These are phyloP conservation scores for Synanthedon formicaeformis DNA, from an alignment of 2,888 invertebrate genomes.

Conservation along the genomic window DNA sequence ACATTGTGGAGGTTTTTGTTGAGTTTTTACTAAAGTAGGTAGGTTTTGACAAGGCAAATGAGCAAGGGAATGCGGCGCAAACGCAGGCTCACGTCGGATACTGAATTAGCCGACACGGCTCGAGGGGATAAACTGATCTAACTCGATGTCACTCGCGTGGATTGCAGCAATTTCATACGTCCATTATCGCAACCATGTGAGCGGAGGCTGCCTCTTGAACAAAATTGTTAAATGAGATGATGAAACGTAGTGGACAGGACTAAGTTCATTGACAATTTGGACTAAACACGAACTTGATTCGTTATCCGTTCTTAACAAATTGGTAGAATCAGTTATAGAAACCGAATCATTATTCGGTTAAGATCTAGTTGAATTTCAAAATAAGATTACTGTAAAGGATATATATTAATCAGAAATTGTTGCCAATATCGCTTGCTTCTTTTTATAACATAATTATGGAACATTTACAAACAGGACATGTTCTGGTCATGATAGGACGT, in stretches of 20 bases:
- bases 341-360: too few relatives aligned
- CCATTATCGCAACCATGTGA: slow-evolving; percentile 50
- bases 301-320: too few relatives aligned
- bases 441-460: too few relatives aligned
- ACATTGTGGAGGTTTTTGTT: too few relatives aligned
- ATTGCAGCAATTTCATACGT: slow-evolving; percentile 57
- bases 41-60: not conserved
- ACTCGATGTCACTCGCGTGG: slow-evolving; percentile 47
- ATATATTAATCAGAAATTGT: too few relatives aligned
- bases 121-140: slow-evolving; percentile 45
- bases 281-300: too few relatives aligned
- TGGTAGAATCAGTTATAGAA: too few relatives aligned
- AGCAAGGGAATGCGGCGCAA: slow-evolving; percentile 16
- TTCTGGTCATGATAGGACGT: slow-evolving; percentile 17
- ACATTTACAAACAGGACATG: not conserved
- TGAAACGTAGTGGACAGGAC: not conserved
- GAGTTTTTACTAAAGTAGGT: too few relatives aligned
- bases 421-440: too few relatives aligned
- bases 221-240: slow-evolving; percentile 39
- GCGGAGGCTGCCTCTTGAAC: slow-evolving; percentile 44
- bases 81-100: slow-evolving; percentile 19
- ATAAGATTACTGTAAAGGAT: too few relatives aligned
- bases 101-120: slow-evolving; percentile 21
- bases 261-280: not conserved
- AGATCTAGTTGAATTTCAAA: too few relatives aligned